These are phyloP conservation scores for Muricea muricata DNA, from an alignment of 92 coral and sea anemone species.

Conservation along the genomic window DNA sequence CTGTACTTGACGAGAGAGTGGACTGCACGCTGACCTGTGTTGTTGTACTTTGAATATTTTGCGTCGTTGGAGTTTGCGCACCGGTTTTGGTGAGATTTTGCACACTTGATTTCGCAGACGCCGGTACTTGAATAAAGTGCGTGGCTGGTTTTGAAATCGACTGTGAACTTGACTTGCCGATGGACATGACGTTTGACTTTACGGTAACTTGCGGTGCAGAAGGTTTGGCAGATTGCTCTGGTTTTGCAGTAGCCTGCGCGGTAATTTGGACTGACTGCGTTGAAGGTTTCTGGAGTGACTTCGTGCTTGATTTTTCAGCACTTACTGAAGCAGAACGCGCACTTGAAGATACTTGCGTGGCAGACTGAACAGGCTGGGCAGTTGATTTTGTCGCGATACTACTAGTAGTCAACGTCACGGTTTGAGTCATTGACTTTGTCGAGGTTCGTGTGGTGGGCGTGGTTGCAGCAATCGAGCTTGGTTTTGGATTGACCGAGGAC, in stretches of 20 bases:
- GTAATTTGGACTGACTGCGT: not conserved
- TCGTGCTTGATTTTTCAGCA: not conserved
- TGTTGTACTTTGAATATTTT: not conserved
- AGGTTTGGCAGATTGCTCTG: not conserved
- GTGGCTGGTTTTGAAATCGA: not conserved
- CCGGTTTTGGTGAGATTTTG: not conserved
- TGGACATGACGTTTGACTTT: not conserved
- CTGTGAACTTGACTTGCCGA: not conserved
- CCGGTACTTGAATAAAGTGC: constrained; percentile 13
- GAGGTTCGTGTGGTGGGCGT: not conserved
- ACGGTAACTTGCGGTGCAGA: not conserved
- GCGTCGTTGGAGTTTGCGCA: not conserved
- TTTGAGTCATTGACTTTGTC: not conserved
- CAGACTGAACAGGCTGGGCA: not conserved
- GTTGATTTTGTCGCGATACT: not conserved
- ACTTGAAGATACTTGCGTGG: not conserved
- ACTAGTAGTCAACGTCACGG: not conserved
- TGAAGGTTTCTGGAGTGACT: not conserved
- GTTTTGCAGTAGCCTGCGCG: not conserved
- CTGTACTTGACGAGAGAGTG: no score
- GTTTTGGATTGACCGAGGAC: not conserved
- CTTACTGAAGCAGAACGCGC: not conserved
- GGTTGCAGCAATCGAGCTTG: not conserved
- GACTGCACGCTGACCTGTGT: not conserved
- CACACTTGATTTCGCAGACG: not conserved